Conservation (phyloP, 2,113 vertebrate species). For the Pygoscelis antarcticus region DNA sequence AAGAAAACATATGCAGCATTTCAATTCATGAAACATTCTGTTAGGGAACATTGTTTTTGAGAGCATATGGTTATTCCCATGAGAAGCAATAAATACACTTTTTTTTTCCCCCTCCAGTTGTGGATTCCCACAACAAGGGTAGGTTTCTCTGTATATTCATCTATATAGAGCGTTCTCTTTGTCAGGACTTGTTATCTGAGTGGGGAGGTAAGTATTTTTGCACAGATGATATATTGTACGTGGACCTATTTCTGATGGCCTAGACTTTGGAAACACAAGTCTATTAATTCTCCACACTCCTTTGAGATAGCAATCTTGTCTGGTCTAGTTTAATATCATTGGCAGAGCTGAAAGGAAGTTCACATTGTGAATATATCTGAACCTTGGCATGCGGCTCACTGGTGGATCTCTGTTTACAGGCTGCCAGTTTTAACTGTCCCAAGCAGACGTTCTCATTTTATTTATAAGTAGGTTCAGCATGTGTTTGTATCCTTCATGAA, state of each 20-base stretch:
- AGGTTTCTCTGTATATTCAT: background rate
- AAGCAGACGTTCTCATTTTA: conserved; percentile 36
- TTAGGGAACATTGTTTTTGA: conserved; percentile 14
- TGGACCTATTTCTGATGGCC: conserved; percentile 28
- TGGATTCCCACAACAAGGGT: conserved; percentile 9
- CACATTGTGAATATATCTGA: conserved; percentile 45
- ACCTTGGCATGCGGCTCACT: background rate
- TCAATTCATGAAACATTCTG: conserved; percentile 29
- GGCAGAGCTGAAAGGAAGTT: conserved; percentile 61
- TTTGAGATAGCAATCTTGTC: conserved; percentile 60
- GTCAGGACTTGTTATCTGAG: conserved; percentile 19
- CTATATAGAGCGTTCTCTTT: background rate
- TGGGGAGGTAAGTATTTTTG: conserved; percentile 11
- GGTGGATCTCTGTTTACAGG: conserved; percentile 35
- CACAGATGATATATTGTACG: background rate
- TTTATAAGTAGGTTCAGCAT: conserved; percentile 54
- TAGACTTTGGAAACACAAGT: conserved; percentile 29
- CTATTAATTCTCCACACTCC: conserved; percentile 43
- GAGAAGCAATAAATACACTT: conserved; percentile 18
- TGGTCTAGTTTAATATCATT: conserved; percentile 50
- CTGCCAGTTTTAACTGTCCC: conserved; percentile 58
- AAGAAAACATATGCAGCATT: conserved; percentile 60
- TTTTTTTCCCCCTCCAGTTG: background rate
- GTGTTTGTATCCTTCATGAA: conserved; percentile 44
- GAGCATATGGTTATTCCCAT: conserved; percentile 46